These are phyloP conservation scores for Benthosema pterotum DNA, from an alignment of 2,797 vertebrate species.

Conservation along the genomic window DNA sequence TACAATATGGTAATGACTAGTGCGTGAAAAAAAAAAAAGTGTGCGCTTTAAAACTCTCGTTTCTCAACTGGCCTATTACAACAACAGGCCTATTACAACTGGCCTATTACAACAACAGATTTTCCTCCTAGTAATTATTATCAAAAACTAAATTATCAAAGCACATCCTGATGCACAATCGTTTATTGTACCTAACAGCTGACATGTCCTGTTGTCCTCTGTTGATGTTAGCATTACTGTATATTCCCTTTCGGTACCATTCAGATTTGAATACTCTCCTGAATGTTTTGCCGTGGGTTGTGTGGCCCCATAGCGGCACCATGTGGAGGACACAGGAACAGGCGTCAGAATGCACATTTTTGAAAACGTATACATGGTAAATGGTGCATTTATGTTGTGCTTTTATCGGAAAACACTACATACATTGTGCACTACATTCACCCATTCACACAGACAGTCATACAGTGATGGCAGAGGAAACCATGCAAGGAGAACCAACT, in stretches of 20 bases:
- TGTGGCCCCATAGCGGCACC: conserved; percentile 34
- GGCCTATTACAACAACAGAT: conserved; percentile 30
- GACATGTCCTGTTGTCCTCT: not conserved
- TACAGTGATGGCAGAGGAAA: no score
- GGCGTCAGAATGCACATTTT: not conserved
- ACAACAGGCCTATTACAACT: conserved; percentile 29
- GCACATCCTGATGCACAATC: conserved; percentile 21
- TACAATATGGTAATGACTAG: not conserved
- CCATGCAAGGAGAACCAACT: no score
- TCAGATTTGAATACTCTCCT: not conserved
- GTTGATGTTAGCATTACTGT: not conserved
- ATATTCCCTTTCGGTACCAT: conserved; percentile 10
- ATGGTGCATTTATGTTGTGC: no score
- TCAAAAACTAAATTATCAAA: conserved; percentile 28
- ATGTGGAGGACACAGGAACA: conserved; percentile 32
- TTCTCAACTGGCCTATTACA: conserved; percentile 45
- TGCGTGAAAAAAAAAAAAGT: conserved; percentile 24
- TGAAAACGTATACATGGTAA: not conserved
- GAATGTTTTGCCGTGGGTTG: conserved; percentile 13
- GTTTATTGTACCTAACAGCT: not conserved
- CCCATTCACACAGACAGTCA: no score
- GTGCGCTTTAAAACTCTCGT: conserved; percentile 21
- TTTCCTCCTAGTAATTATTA: conserved; percentile 5
- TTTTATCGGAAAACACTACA: no score
- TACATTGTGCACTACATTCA: no score